phyloP scores from a whole-genome alignment of 2,888 invertebrate species.

The Dryobota labecula region DNA sequence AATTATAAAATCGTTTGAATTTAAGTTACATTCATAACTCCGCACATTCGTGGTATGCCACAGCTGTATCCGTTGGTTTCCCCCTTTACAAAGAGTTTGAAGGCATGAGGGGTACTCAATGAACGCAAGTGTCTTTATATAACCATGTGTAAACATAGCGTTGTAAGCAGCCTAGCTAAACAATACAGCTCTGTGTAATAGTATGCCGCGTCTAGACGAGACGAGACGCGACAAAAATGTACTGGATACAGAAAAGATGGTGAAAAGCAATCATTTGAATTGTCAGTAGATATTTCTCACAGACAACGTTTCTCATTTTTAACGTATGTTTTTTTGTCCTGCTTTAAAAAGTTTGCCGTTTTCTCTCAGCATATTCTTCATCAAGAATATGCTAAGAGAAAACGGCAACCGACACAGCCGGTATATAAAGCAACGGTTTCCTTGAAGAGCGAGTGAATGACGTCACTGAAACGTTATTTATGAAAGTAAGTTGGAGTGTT shows the following conservation, averaged over 20 bases:
- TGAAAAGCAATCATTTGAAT: too few species aligned
- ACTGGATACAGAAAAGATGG: constrained; percentile 35
- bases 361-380: too few species aligned
- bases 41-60: not conserved
- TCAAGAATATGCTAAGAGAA: too few species aligned
- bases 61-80: not conserved
- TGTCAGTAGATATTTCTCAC: too few species aligned
- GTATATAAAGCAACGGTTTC: too few species aligned
- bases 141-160: constrained; percentile 5
- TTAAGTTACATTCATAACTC: not conserved
- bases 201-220: constrained; percentile 25
- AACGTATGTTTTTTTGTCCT: too few species aligned
- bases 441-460: too few species aligned
- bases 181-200: constrained; percentile 43
- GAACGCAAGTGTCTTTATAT: not conserved
- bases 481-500: too few species aligned
- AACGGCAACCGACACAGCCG: too few species aligned
- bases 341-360: too few species aligned
- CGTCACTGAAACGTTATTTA: too few species aligned
- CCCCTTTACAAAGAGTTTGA: not conserved
- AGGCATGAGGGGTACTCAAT: not conserved
- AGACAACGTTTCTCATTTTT: too few species aligned
- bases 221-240: constrained; percentile 25
- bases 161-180: constrained; percentile 21
- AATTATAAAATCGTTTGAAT: not conserved